Conservation (phyloP, 1,140 invertebrate genomes). For the Arion vulgaris region DNA sequence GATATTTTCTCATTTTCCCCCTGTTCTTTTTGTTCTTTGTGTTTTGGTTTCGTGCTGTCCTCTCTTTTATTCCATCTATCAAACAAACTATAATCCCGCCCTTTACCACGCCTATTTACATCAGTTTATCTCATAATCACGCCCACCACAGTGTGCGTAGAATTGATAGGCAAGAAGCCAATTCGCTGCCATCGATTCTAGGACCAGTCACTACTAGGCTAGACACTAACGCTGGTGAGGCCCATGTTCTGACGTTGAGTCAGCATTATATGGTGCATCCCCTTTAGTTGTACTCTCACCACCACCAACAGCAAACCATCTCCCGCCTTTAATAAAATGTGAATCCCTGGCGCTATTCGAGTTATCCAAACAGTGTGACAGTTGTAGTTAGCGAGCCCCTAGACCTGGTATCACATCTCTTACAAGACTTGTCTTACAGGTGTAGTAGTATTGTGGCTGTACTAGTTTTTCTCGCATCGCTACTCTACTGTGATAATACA, state of each 20-base stretch:
- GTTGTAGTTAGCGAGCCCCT: not conserved
- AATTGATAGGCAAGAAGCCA: not conserved
- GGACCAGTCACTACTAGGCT: not conserved
- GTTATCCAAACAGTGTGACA: constrained; percentile 7
- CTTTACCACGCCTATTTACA: not conserved
- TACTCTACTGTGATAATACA: not conserved
- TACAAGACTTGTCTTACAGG: not conserved
- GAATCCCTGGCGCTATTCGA: not conserved
- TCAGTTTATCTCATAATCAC: not conserved
- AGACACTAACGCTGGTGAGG: not conserved
- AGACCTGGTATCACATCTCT: not conserved
- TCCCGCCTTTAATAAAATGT: constrained; percentile 5
- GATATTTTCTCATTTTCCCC: not conserved
- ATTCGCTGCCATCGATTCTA: not conserved
- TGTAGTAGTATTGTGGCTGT: not conserved
- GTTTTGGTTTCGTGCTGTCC: not conserved
- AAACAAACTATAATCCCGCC: not conserved
- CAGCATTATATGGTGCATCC: not conserved
- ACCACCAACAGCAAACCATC: constrained; percentile 5
- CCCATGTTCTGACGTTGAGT: not conserved
- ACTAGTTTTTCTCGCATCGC: not conserved
- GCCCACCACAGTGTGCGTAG: not conserved
- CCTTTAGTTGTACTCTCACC: not conserved
- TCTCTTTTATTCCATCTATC: too few species aligned
- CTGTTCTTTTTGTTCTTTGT: not conserved